Evolutionary conservation across 2,888 invertebrate species (phyloP), one percentile per base, ranked within the genome.

Genomic region (Trichacis sp.): DNA sequence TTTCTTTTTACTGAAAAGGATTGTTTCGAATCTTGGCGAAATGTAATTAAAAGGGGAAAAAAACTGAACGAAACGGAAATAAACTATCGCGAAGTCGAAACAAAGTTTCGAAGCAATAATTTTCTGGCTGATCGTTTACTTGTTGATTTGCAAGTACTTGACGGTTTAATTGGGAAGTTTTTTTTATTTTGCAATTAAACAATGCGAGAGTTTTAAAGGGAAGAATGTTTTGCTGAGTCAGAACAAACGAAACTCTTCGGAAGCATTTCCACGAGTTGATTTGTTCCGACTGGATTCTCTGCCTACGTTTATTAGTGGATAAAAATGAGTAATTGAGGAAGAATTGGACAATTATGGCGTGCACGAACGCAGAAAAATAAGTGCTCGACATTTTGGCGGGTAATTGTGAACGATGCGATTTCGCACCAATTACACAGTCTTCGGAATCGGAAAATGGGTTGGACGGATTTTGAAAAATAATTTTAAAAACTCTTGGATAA

Each of bases 1-100:
- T 61, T 55, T 38, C 60, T 50, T 43, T 60, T 60, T 43, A 47
- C 36, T 43, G 14, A 54, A 43, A 53, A 49, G 49, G 36, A 49
- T 36, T 48, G 45, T 24, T 24, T 33, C 33, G 33, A 24, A 24
- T 5, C 8, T 3, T 24, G 24, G 24, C 3, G 24, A 8, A 24
- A 33, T 33, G 11, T 11, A 33, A 33, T 33, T 33, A 2, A n/a
- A 33, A 11, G 2, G 8, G 33, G 33, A n/a, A 33, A 6, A 24
- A 24, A 24, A n/a, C n/a, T n/a, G n/a, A n/a, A n/a, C n/a, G n/a
- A n/a, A n/a, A n/a, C n/a, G n/a, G n/a, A n/a, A n/a, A n/a, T n/a
- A n/a, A n/a, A n/a, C n/a, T n/a, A n/a, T n/a, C n/a, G n/a, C n/a
- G n/a, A n/a, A n/a, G n/a, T n/a, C n/a, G n/a, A n/a, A n/a, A n/a